Evolutionary conservation across 2,797 vertebrate species (phyloP).

Genomic region (Okamejei kenojei): DNA sequence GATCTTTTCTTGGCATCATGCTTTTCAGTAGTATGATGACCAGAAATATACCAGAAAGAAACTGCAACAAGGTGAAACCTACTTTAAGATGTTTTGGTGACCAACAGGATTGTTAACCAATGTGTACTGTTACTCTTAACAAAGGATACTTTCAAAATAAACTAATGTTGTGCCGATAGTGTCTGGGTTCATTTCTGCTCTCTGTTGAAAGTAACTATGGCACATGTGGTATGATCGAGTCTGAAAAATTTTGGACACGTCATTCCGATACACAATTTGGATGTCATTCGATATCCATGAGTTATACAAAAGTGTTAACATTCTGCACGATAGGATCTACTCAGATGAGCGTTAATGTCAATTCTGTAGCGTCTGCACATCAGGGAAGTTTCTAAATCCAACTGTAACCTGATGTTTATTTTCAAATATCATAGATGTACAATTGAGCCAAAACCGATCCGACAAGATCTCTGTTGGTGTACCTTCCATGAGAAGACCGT

Average conservation of each 20-base stretch:
- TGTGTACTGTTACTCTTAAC: neutral
- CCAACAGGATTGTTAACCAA: neutral
- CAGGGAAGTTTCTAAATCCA: too few relatives aligned
- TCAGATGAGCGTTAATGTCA: neutral
- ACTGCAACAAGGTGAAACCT: neutral
- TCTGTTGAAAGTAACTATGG: neutral
- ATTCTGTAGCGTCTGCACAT: neutral
- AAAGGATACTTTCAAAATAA: neutral
- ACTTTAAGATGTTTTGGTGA: neutral
- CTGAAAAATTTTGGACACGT: neutral
- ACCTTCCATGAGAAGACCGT: neutral
- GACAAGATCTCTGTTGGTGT: neutral
- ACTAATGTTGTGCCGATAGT: too few relatives aligned
- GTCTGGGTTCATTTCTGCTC: too few relatives aligned
- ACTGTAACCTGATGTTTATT: neutral
- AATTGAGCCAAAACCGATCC: neutral
- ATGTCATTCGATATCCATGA: neutral
- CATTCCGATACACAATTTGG: neutral
- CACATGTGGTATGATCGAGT: neutral
- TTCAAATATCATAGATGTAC: neutral
- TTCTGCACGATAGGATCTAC: neutral
- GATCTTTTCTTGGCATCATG: neutral
- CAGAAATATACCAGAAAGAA: neutral
- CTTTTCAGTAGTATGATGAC: neutral
- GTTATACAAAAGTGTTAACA: neutral